Evolutionary conservation across 2,797 vertebrate species (phyloP), one percentile per base, ranked within the genome.

Genomic region (Hoplostethus atlanticus): DNA sequence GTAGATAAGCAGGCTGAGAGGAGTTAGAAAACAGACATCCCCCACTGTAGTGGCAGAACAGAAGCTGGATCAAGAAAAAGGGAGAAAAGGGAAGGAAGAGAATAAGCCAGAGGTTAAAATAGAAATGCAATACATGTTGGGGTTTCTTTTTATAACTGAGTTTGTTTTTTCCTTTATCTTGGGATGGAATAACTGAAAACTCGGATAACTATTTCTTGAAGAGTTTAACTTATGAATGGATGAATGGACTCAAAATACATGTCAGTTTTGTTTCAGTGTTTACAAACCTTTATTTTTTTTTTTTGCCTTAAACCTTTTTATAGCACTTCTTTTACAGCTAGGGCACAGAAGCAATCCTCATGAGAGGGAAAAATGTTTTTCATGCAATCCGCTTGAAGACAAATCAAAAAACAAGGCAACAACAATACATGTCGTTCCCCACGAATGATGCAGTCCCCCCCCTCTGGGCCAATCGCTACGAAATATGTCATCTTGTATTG

Each of bases 11-110:
- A 80, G 87, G 82, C 78, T 79, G 84, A 92, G 84, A 84, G 75
- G 74, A 75, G 92, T 95, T 94, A 94, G 85, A 91, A 90, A 88
- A 89, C 84, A 90, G 88, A 90, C 96, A 97, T 97, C 93, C 93
- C 95, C 94, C 88, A 76, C 89, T 93, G 86, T 87, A 87, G 42
- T 72, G 60, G 81, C 82, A 89, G 85, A 91, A 86, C 80, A 87
- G 86, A 83, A 76, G 78, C 87, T 90, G 79, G 60, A 77, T 71
- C 47, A 73, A 70, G 62, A 44, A 71, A 69, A 25, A 50, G 62
- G 59, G 42, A 71, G 78, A 80, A 83, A 81, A 80, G 68, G 79
- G 83, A 80, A 58, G 82, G 85, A 64, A 84, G 66, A 88, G 68
- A 91, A 76, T 81, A 79, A 61, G 64, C 6, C 60, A 79, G 28